Evolutionary conservation across 2,797 vertebrate genomes (phyloP).

Genomic region (Chanos chanos): DNA sequence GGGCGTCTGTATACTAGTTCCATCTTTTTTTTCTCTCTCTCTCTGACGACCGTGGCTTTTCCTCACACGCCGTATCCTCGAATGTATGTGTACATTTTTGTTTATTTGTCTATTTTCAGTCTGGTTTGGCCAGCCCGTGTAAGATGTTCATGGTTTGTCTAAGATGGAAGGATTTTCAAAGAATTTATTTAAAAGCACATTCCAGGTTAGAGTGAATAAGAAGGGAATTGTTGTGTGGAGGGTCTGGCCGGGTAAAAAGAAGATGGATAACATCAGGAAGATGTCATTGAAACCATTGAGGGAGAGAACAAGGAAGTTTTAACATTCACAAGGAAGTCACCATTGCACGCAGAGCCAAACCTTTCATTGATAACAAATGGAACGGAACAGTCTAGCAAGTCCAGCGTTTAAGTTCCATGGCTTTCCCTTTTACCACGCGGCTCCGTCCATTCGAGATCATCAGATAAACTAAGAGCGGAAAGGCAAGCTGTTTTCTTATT

Average conservation of each 20-base stretch:
- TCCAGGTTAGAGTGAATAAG: conserved; percentile 34
- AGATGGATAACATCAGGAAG: too few relatives aligned
- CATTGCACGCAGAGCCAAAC: too few relatives aligned
- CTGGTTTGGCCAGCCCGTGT: background rate
- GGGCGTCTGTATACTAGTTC: conserved; percentile 25
- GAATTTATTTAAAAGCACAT: conserved; percentile 45
- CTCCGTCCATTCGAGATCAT: too few relatives aligned
- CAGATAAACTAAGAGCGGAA: too few relatives aligned
- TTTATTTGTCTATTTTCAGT: conserved; percentile 12
- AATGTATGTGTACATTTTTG: background rate
- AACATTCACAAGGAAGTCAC: too few relatives aligned
- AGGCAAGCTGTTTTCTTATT: too few relatives aligned
- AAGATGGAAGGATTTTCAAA: conserved; percentile 15
- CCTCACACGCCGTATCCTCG: conserved; percentile 39
- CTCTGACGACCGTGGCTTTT: conserved; percentile 70
- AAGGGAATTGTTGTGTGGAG: background rate
- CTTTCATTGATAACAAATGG: too few relatives aligned
- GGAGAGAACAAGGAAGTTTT: background rate
- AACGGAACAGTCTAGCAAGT: too few relatives aligned
- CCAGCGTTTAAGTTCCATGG: too few relatives aligned
- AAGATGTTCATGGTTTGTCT: background rate
- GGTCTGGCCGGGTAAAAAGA: conserved; percentile 13
- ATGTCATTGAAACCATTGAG: too few relatives aligned
- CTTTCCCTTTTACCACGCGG: too few relatives aligned
- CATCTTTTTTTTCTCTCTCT: conserved; percentile 65